Conservation (phyloP, 2,113 vertebrate genomes). For the Otus sunia region DNA sequence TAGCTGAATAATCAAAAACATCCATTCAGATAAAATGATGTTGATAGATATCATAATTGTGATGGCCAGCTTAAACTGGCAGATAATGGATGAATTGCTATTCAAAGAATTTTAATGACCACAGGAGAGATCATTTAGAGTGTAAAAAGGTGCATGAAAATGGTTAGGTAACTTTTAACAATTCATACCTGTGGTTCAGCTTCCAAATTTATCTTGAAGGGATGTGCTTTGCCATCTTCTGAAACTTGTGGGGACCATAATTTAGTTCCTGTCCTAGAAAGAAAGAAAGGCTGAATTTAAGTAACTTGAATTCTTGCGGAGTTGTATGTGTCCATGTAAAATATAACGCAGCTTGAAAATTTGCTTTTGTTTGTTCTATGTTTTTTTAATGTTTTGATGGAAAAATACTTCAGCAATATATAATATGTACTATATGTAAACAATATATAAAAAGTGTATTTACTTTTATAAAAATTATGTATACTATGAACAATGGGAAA, state of each 20-base stretch:
- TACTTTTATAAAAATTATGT: background rate
- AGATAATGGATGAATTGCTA: background rate
- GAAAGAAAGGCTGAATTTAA: background rate
- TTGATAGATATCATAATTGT: background rate
- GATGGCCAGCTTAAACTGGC: background rate
- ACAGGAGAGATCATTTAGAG: background rate
- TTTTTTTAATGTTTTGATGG: background rate
- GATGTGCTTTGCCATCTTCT: constrained; percentile 84
- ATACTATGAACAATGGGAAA: background rate
- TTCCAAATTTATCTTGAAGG: constrained; percentile 92
- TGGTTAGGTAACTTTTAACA: background rate
- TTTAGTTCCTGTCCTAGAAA: constrained; percentile 82
- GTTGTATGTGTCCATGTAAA: background rate
- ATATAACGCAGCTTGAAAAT: background rate
- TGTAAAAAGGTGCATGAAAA: background rate
- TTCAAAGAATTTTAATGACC: background rate
- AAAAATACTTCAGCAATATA: background rate
- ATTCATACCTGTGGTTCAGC: constrained; percentile 88
- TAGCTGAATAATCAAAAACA: background rate
- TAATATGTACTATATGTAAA: background rate
- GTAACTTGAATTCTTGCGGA: background rate
- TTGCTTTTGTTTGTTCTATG: background rate
- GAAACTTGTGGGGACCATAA: constrained; percentile 89
- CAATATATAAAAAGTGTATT: background rate
- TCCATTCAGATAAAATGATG: background rate